Evolutionary conservation across 2,888 invertebrate genomes (phyloP).

Genomic region (Lottia scabra): DNA sequence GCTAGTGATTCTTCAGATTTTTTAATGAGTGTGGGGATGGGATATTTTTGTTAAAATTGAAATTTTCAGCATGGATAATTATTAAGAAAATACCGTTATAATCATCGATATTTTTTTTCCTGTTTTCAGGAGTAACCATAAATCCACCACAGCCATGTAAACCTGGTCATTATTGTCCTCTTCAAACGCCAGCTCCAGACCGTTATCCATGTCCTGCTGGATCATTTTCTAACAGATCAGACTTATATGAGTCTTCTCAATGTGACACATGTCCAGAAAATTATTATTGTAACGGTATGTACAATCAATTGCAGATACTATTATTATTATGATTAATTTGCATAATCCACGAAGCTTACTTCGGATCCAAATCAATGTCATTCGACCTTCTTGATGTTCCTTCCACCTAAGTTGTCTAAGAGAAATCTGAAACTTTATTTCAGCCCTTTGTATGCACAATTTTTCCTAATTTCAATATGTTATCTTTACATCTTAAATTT

Average conservation of each 20-base stretch:
- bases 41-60: too few relatives aligned
- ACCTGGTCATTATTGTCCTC: conserved; percentile 59
- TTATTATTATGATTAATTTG: too few relatives aligned
- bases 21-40: too few relatives aligned
- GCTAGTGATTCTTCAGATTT: too few relatives aligned
- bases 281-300: conserved; percentile 55
- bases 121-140: conserved; percentile 31
- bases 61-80: too few relatives aligned
- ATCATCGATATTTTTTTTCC: too few relatives aligned
- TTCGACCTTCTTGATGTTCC: neutral
- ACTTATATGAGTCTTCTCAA: conserved; percentile 45
- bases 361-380: neutral
- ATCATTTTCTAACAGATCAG: conserved; percentile 46
- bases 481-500: neutral
- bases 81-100: too few relatives aligned
- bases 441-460: too few relatives aligned
- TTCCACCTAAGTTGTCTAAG: too few relatives aligned
- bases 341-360: neutral
- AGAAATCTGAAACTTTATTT: too few relatives aligned
- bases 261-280: conserved; percentile 51
- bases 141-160: conserved; percentile 50
- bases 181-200: conserved; percentile 54
- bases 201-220: conserved; percentile 59
- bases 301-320: neutral
- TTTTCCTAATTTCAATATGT: too few relatives aligned